Percentiles rank a stretch among this genome's conserved stretches.
phyloP scores from a whole-genome alignment of 2,113 vertebrate genomes.

The Ursus arctos region DNA sequence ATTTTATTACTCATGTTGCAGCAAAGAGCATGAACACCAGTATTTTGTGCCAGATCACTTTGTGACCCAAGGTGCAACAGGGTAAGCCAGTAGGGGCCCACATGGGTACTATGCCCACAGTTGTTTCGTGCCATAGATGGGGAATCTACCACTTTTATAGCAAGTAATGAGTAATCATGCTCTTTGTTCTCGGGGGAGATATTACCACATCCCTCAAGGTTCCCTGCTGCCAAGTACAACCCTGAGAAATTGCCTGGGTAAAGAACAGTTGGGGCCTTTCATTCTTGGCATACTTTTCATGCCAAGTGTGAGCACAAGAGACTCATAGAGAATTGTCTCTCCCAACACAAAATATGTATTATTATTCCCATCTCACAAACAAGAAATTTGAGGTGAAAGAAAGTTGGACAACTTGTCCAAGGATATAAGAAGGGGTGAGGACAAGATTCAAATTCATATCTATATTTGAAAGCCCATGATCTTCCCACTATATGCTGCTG shows the following conservation, averaged over 20 bases:
- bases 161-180: background rate
- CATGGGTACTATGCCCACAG: background rate
- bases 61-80: background rate
- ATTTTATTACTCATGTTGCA: background rate
- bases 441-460: background rate
- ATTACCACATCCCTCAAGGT: background rate
- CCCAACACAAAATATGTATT: background rate
- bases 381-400: background rate
- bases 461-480: background rate
- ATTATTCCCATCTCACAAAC: background rate
- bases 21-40: background rate
- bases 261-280: background rate
- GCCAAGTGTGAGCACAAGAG: background rate
- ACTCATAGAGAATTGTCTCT: background rate
- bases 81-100: background rate
- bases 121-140: background rate
- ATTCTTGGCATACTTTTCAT: background rate
- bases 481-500: background rate
- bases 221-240: background rate
- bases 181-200: background rate
- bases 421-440: background rate
- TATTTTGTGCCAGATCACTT: background rate
- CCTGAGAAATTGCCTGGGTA: background rate
- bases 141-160: background rate
- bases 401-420: background rate